Percentiles rank a stretch among this genome's conserved stretches.
phyloP scores from a whole-genome alignment of 2,113 vertebrate species.

The Microcebus lehilahytsara region DNA sequence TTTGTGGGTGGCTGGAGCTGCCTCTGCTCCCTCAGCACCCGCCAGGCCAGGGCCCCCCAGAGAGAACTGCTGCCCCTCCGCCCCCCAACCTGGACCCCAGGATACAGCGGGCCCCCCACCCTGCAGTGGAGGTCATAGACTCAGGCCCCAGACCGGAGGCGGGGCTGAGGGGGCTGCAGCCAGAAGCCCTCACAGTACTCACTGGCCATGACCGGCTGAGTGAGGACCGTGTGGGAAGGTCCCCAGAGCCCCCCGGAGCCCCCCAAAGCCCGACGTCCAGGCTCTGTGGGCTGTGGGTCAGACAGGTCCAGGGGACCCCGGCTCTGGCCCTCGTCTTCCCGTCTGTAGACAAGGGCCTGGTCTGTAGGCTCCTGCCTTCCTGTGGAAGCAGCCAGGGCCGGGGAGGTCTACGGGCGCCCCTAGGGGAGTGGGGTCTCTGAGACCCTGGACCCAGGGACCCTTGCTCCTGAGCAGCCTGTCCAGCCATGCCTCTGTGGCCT shows the following conservation, averaged over 20 bases:
- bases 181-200: background rate
- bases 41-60: background rate
- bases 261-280: accelerated
- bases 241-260: background rate
- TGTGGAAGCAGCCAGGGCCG: background rate
- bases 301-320: accelerated
- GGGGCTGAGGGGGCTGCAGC: too few relatives aligned
- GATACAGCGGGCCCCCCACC: background rate
- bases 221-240: background rate
- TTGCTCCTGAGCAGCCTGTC: accelerated
- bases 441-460: accelerated
- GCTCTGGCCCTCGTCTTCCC: background rate
- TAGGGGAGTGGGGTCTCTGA: background rate
- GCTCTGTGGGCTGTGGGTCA: too few relatives aligned
- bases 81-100: background rate
- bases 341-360: too few relatives aligned
- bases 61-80: background rate
- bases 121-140: background rate
- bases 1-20: background rate
- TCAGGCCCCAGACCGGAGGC: accelerated
- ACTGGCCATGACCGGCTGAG: accelerated
- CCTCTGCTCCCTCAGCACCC: too few relatives aligned
- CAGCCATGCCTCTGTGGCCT: accelerated
- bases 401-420: background rate
- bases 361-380: background rate